Evolutionary conservation across 2,113 vertebrate genomes (phyloP), one percentile per base, ranked within the genome.

Genomic region (Indicator indicator): DNA sequence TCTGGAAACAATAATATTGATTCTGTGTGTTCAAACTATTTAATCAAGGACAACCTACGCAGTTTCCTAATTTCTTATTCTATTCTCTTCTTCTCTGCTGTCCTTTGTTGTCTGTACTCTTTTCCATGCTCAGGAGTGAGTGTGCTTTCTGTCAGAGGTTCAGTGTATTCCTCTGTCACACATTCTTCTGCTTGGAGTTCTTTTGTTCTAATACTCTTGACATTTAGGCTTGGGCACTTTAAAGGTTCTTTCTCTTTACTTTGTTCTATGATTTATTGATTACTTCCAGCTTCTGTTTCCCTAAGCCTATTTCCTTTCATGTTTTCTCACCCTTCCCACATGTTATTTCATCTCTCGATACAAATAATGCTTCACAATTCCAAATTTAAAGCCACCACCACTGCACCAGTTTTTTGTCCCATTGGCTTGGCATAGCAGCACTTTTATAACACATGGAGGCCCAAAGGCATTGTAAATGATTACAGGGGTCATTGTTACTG

Each of bases 181-280:
- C 63, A 86, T 73, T 64, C 50, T 96, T 93, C 70, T 65, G n/a
- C 76, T 77, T 86, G 46, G 79, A 95, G 85, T 68, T 82, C 93
- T 95, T 97, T 95, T 97, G 82, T 96, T 96, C 93, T 97, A 97
- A 97, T 96, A 95, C 85, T 96, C 92, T 91, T 97, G 96, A 97
- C 94, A 96, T 98, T 98, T 97, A 96, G 97, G 68, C 83, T 68
- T 55, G 54, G 91, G 91, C 55, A 89, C 90, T 97, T 94, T 91
- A 95, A 96, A 97, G 94, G 94, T 97, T 96, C 94, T 92, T 95
- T 95, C 76, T 96, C 94, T 97, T 97, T 96, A 96, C 93, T 95
- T 93, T 96, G 64, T 92, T 95, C 93, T 88, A 55, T 73, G 82
- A 91, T 96, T 93, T 97, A 97, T 97, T 97, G 97, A 97, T 97